phyloP scores from a whole-genome alignment of 2,113 vertebrate species.

The Gnathonemus longibarbis region DNA sequence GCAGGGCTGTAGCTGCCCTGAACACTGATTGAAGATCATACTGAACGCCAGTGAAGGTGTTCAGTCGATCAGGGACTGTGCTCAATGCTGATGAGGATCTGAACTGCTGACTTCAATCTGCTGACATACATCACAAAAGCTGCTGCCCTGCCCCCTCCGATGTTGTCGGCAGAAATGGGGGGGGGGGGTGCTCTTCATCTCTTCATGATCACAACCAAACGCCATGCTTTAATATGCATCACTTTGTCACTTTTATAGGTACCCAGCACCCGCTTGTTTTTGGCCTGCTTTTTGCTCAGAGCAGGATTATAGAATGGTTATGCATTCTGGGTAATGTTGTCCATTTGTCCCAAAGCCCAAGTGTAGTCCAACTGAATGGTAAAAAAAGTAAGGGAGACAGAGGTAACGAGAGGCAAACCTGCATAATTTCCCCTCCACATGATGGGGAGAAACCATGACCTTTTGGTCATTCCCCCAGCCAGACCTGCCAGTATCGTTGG shows the following conservation, averaged over 20 bases:
- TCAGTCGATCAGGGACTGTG: neutral
- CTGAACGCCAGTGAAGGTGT: neutral
- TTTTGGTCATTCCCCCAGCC: neutral
- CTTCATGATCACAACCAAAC: neutral
- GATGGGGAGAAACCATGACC: neutral
- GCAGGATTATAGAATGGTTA: constrained; percentile 8
- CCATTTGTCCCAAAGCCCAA: constrained; percentile 5
- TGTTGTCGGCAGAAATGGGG: neutral
- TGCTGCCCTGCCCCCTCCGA: neutral
- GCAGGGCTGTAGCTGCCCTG: neutral
- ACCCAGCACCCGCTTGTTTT: constrained; percentile 1
- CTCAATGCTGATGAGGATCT: neutral
- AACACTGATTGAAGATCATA: neutral
- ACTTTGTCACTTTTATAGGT: neutral
- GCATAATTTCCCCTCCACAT: neutral
- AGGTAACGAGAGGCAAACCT: neutral
- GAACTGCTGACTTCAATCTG: neutral
- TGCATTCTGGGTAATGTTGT: constrained; percentile 11
- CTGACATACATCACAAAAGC: neutral
- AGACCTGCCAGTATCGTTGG: neutral
- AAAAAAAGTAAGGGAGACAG: neutral
- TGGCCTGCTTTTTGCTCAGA: neutral
- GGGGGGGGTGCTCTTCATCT: neutral
- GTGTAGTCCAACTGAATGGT: neutral
- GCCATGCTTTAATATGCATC: neutral